Percentiles rank a stretch among this genome's conserved stretches.
Evolutionary conservation across 1,140 invertebrate genomes (phyloP).

Genomic region (Aricia agestis): DNA sequence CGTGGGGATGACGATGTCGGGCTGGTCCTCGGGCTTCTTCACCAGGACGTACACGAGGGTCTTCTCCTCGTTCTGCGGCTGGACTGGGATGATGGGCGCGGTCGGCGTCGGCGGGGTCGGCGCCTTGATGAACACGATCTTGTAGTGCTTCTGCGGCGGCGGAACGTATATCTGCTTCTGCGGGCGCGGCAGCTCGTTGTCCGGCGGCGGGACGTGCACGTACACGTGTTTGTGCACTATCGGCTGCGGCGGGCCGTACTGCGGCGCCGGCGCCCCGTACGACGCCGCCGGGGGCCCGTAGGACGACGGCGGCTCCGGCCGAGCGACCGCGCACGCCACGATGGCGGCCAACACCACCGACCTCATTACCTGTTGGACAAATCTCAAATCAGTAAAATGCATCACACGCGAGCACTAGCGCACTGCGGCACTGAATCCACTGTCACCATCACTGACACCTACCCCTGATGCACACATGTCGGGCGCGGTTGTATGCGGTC

Average conservation of each 20-base stretch:
- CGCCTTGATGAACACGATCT: slow-evolving; percentile 93
- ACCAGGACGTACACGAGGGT: slow-evolving; percentile 92
- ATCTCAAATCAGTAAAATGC: slow-evolving; percentile 18
- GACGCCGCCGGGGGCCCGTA: slow-evolving; percentile 60
- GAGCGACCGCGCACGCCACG: slow-evolving; percentile 50
- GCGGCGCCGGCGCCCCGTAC: slow-evolving; percentile 70
- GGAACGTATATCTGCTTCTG: slow-evolving; percentile 79
- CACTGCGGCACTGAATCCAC: slow-evolving; percentile 35
- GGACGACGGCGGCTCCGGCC: slow-evolving; percentile 63
- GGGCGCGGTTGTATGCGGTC: slow-evolving; percentile 44
- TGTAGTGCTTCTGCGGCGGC: slow-evolving; percentile 91
- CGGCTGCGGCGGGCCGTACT: slow-evolving; percentile 86
- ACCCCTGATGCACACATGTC: slow-evolving; percentile 68
- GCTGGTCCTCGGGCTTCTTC: slow-evolving; percentile 90
- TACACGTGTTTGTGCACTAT: slow-evolving; percentile 91
- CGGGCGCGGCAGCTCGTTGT: slow-evolving; percentile 83
- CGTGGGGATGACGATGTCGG: slow-evolving; percentile 86
- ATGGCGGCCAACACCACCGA: slow-evolving; percentile 55
- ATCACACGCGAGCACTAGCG: slow-evolving; percentile 17
- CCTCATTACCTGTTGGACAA: slow-evolving; percentile 57
- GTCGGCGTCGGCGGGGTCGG: slow-evolving; percentile 87
- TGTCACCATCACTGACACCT: slow-evolving; percentile 37
- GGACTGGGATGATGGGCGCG: slow-evolving; percentile 83
- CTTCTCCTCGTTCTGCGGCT: slow-evolving; percentile 90
- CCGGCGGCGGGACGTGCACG: slow-evolving; percentile 90